phyloP scores from a whole-genome alignment of 2,113 vertebrate species.

The Panurus biarmicus region DNA sequence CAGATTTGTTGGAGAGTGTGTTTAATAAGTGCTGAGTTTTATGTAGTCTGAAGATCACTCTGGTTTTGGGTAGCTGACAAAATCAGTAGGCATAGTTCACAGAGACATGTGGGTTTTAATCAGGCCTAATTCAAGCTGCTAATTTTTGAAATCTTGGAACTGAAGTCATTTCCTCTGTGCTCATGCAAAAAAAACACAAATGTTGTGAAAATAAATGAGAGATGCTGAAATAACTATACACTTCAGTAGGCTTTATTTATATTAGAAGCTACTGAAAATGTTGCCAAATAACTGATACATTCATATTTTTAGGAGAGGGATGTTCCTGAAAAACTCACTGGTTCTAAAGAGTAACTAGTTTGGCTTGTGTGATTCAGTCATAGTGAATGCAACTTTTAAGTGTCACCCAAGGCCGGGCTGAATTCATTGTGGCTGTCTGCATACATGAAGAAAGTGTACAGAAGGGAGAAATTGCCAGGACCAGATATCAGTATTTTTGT shows the following conservation, averaged over 20 bases:
- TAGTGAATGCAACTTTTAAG: not conserved
- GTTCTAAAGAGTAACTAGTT: not conserved
- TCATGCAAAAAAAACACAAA: not conserved
- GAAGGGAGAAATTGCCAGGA: not conserved
- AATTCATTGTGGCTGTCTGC: not conserved
- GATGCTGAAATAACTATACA: not conserved
- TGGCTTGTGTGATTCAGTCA: not conserved
- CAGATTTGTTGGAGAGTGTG: conserved; percentile 81
- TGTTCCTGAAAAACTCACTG: not conserved
- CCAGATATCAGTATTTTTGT: not conserved
- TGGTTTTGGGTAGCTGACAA: conserved; percentile 61
- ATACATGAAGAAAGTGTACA: not conserved
- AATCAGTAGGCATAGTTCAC: not conserved
- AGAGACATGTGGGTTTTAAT: conserved; percentile 17
- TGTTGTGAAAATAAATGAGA: not conserved
- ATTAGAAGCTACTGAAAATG: not conserved
- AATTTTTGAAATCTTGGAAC: conserved; percentile 3
- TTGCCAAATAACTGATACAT: not conserved
- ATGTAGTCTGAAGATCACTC: conserved; percentile 72
- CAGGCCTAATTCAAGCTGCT: conserved; percentile 15
- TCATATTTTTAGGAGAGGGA: not conserved
- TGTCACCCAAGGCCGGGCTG: not conserved
- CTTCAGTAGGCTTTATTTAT: not conserved
- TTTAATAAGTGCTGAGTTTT: conserved; percentile 90
- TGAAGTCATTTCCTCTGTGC: not conserved